Evolutionary conservation across 2,888 invertebrate species (phyloP), one percentile per base, ranked within the genome.

Genomic region (Pherbina coryleti): DNA sequence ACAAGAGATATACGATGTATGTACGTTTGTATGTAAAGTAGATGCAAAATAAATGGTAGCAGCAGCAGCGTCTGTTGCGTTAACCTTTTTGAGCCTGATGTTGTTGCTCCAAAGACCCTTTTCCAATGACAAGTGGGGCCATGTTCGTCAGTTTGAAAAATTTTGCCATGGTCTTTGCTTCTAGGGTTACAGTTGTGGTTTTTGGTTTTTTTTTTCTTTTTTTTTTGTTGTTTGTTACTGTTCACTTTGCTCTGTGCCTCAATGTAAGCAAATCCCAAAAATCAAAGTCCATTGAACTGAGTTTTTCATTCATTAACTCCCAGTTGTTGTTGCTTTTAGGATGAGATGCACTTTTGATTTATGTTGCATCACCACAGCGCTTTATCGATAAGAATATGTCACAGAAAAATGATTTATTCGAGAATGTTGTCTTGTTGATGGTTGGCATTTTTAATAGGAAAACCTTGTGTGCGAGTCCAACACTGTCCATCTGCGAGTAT

Each of bases 381-480:
- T 64, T 64, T 34, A 31, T 64, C 64, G 64, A 64, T 64, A 64
- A 64, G 64, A 31, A 64, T 44, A 5, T 64, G 31, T 64, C 34
- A 64, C 64, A n/a, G 64, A 64, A 28, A 64, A 34, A 34, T 64
- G 14, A 64, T 64, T 64, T 64, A 34, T 64, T 44, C 44, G 44
- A 14, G 11, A 44, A 14, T 60, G 22, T 60, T 60, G 9, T 44
- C 7, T 64, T 25, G 34, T 22, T 25, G 8, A 3, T 28, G 5
- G 28, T 25, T 17, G 22, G 60, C 22, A 62, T 62, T 62, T 62
- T 25, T 8, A 31, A 64, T 34, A 31, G 64, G 9, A 64, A 31
- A 34, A 28, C 64, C 64, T 34, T 8, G 44, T 8, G 44, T 11
- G 3, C 25, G 17, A 22, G 28, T 28, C 22, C 9, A 60, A 60